Evolutionary conservation across 2,888 invertebrate genomes (phyloP).

Genomic region (Syritta pipiens): DNA sequence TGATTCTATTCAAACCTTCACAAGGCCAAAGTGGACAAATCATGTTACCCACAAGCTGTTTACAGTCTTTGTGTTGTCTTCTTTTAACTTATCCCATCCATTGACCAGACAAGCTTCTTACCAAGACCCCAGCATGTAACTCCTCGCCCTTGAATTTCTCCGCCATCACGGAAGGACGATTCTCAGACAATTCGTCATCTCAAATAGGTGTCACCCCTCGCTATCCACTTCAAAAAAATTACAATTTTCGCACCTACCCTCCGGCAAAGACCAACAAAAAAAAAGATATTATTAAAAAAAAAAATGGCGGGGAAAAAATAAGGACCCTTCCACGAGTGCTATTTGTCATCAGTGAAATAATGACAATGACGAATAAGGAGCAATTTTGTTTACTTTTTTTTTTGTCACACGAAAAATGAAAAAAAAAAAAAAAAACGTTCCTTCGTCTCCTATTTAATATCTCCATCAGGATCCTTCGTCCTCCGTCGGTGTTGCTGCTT

Average conservation of each 20-base stretch:
- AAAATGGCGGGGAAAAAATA: constrained; percentile 8
- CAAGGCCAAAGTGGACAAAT: too few species aligned
- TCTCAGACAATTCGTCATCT: constrained; percentile 36
- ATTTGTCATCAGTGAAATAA: constrained; percentile 58
- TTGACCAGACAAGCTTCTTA: too few species aligned
- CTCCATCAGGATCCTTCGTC: constrained; percentile 32
- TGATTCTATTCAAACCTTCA: too few species aligned
- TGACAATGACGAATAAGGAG: constrained; percentile 55
- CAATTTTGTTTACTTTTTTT: constrained; percentile 35
- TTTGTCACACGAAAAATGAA: too few species aligned
- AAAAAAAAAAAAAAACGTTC: constrained; percentile 14
- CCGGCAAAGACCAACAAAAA: neutral
- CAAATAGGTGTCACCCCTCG: neutral
- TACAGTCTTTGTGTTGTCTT: too few species aligned
- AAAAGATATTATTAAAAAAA: constrained; percentile 5
- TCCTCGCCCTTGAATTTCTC: too few species aligned
- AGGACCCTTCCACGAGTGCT: constrained; percentile 24
- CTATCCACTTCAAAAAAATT: constrained; percentile 31
- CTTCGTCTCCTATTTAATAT: constrained; percentile 15
- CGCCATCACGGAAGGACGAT: constrained; percentile 3
- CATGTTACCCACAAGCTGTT: too few species aligned
- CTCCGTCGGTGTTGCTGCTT: neutral
- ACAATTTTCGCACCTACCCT: constrained; percentile 17
- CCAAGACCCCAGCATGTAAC: neutral
- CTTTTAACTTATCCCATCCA: too few species aligned